These are phyloP conservation scores for Cephalopholis sonnerati DNA, from an alignment of 2,113 vertebrate genomes.

Conservation along the genomic window DNA sequence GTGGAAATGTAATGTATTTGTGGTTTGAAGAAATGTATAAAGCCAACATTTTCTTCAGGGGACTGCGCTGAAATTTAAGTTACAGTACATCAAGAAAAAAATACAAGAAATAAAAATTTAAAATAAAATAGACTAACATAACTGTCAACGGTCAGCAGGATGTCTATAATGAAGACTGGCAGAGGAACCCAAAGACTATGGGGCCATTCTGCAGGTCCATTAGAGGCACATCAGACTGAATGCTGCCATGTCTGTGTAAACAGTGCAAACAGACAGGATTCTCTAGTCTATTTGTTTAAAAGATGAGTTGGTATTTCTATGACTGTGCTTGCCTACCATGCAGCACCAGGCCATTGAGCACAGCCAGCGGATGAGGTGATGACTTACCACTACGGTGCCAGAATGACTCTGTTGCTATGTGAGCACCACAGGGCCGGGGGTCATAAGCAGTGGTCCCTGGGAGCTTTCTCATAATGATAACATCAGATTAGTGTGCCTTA, in stretches of 20 bases:
- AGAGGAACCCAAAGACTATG: constrained; percentile 43
- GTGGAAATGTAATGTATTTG: too few relatives aligned
- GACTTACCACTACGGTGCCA: constrained; percentile 71
- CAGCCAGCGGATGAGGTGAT: constrained; percentile 90
- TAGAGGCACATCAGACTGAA: constrained; percentile 59
- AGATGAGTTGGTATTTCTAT: constrained; percentile 72
- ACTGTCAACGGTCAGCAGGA: constrained; percentile 43
- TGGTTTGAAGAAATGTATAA: too few relatives aligned
- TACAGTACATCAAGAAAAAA: not conserved
- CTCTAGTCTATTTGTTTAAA: constrained; percentile 83
- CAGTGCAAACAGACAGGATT: constrained; percentile 47
- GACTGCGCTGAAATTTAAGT: too few relatives aligned
- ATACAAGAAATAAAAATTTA: not conserved
- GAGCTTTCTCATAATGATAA: constrained; percentile 80
- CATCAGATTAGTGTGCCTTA: constrained; percentile 81
- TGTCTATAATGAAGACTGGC: constrained; percentile 40
- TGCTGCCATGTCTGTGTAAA: constrained; percentile 63
- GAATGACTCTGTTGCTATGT: constrained; percentile 74
- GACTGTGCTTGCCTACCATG: constrained; percentile 83
- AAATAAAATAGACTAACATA: not conserved
- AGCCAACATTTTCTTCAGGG: too few relatives aligned
- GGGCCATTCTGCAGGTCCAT: constrained; percentile 60
- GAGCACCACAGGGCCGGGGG: constrained; percentile 77
- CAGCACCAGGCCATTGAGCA: constrained; percentile 95
- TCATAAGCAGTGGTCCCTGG: constrained; percentile 80